Percentiles rank a stretch among this genome's conserved stretches.
Conservation (phyloP, 2,113 vertebrate genomes). For the Nipponia nippon region DNA sequence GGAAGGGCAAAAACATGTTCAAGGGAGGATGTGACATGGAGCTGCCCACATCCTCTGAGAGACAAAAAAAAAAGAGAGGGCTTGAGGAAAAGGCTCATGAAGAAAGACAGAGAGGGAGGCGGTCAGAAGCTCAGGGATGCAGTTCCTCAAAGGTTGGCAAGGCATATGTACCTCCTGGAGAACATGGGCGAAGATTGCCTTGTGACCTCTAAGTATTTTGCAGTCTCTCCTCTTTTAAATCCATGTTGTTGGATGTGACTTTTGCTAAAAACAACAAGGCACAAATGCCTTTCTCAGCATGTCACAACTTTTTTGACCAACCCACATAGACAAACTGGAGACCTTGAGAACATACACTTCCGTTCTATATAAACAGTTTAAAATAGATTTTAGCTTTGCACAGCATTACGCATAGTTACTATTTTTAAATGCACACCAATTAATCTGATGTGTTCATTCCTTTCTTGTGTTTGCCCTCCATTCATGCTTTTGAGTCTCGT, state of each 20-base stretch:
- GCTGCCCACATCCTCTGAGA: neutral
- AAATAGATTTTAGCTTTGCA: conserved; percentile 44
- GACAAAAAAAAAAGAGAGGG: neutral
- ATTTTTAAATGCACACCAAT: neutral
- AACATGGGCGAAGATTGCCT: neutral
- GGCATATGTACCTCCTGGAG: neutral
- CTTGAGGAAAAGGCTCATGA: neutral
- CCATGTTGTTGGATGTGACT: neutral
- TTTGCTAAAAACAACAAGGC: conserved; percentile 1
- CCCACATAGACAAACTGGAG: conserved; percentile 47
- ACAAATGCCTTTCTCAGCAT: conserved; percentile 43
- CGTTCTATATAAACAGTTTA: conserved; percentile 8
- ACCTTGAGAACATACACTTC: conserved; percentile 18
- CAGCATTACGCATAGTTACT: neutral
- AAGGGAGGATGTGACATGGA: neutral
- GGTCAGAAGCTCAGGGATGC: neutral
- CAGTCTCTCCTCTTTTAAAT: neutral
- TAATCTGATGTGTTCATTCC: neutral
- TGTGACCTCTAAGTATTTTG: neutral
- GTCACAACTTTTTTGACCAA: conserved; percentile 44
- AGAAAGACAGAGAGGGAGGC: neutral
- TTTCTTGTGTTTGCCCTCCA: neutral
- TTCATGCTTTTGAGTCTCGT: neutral
- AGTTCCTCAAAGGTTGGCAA: neutral
- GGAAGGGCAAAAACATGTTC: neutral